Evolutionary conservation across 2,797 vertebrate genomes (phyloP), one percentile per base, ranked within the genome.

Genomic region (Ambastaia sidthimunki): DNA sequence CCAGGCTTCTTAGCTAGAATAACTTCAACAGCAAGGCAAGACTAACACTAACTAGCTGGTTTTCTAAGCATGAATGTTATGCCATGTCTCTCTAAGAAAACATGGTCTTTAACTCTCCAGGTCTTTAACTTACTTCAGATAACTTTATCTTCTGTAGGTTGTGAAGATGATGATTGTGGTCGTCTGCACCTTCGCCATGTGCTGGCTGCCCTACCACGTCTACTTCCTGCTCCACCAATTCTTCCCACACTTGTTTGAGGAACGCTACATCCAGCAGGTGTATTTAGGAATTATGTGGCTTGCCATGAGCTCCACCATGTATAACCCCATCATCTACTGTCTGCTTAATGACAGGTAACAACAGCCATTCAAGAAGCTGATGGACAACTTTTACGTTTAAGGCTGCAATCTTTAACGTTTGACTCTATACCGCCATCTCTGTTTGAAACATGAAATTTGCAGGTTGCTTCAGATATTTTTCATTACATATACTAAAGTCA

Each of bases 281-380:
- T 98, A 97, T 85, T 88, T 98, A 88, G 93, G 92, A 16, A 76
- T 96, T 85, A 94, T 97, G 95, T 97, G 96, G 96, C 89, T 97
- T 70, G 96, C 95, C 86, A 97, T 97, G 96, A 98, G 96, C 88
- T 97, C 96, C 87, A 97, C 96, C 84, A 97, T 98, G 96, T 98
- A 97, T 91, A 97, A 97, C 90, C 96, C 96, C 41, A 95, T 97
- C 88, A 97, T 98, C 91, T 98, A 98, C 89, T 97, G 96, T 92
- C 95, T 95, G 87, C 95, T 98, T 90, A 97, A 97, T 13, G 95
- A 96, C 90, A 94, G 95, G 97, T 97, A 80, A 66, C 34, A 65
- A 9, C 18, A 23, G 21, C 41, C 41, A 44, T 44, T 10, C 41
- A 10, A 11, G 9, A 44, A n/a, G n/a, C n/a, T n/a, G n/a, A n/a